Evolutionary conservation across 2,888 invertebrate genomes (phyloP).

Genomic region (Chrysomela aeneicollis): DNA sequence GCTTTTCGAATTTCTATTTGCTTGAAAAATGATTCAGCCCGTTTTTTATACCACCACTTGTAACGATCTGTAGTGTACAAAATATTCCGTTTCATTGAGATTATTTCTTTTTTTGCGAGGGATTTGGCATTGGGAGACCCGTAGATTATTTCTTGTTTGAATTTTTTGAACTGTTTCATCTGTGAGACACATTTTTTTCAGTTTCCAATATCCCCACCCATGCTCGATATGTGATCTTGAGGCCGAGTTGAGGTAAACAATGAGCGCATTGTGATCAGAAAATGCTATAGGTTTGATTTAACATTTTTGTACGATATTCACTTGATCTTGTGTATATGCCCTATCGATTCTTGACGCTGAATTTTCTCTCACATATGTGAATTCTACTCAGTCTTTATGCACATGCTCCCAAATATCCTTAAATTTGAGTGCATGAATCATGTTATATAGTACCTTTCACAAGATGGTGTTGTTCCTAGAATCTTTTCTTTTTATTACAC

Average conservation of each 20-base stretch:
- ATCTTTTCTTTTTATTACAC: slow-evolving; percentile 1
- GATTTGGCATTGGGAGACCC: no score
- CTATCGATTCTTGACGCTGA: slow-evolving; percentile 2
- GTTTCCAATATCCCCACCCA: slow-evolving; percentile 2
- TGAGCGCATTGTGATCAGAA: not conserved
- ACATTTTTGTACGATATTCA: not conserved
- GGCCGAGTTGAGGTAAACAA: not conserved
- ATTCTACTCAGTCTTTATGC: not conserved
- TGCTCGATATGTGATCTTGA: not conserved
- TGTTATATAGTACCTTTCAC: not conserved
- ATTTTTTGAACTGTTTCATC: not conserved
- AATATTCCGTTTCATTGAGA: not conserved
- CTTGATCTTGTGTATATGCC: not conserved
- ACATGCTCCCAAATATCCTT: not conserved
- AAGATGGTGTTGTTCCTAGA: not conserved
- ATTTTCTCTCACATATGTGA: slow-evolving; percentile 9
- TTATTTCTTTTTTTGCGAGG: no score
- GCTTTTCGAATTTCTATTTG: not conserved
- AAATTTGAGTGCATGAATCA: not conserved
- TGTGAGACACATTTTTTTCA: not conserved
- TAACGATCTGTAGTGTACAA: not conserved
- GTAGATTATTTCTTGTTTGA: slow-evolving; percentile 9
- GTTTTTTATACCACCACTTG: not conserved
- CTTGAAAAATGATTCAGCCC: not conserved
- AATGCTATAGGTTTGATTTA: not conserved